Evolutionary conservation across 2,888 invertebrate genomes (phyloP), one percentile per base, ranked within the genome.

Genomic region (Leuctra nigra): DNA sequence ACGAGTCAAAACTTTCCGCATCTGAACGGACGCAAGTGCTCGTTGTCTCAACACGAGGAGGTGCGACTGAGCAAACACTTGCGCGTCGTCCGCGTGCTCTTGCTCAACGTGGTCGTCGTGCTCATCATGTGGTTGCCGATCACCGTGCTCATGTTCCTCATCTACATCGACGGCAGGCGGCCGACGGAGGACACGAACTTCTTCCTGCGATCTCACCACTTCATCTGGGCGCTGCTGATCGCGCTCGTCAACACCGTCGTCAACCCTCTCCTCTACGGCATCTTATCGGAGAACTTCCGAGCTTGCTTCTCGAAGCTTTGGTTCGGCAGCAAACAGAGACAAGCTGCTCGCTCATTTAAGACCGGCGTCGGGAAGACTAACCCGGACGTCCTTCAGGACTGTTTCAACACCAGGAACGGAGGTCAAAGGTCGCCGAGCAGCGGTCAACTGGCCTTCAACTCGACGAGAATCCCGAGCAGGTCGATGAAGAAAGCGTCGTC

Each of bases 121-220:
- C 68, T 79, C n/a, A 66, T 77, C 11, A 79, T 79, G 79, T 79
- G 79, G 79, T 64, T 78, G 38, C 79, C 79, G 1, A 78, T 79
- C 59, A 61, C 77, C 0, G 65, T 76, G 1, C 67, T 77, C 14
- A 75, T 79, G 75, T 63, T 77, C 33, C 69, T 80, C 38, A 78
- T 80, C 54, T 78, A 77, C 62, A 63, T 77, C 36, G 79, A 80
- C 63, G 78, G 78, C 1, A 69, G 72, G 20, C 67, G 79, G 22
- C 69, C 74, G 1, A 73, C 67, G 47, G 74, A 75, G 38, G 76
- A 78, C 62, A 73, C 73, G 0, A 64, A 70, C 33, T 79, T 75
- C 65, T 79, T 79, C 63, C 65, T 79, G 14, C 67, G 74, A 38
- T 77, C 77, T 4, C 73, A 75, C 60, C 77, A 79, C 65, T 79